Conservation (phyloP, 2,797 vertebrate genomes). For the Urophycis tenuis region DNA sequence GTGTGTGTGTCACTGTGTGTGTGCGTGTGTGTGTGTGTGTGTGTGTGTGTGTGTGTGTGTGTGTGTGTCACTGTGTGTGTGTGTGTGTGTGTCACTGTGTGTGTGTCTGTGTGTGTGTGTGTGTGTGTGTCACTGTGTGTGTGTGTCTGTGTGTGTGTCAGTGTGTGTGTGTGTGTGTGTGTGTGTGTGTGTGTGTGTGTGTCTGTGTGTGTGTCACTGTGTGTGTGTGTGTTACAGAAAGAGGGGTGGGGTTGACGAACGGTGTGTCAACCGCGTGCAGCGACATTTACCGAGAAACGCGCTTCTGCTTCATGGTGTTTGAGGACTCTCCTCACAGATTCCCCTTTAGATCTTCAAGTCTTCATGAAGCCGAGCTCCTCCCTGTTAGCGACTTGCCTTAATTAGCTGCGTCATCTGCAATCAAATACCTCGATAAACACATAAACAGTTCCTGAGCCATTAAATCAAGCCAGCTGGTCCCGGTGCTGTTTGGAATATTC, state of each 20-base stretch:
- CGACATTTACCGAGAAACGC: background rate
- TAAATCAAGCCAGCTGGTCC: background rate
- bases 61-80: background rate
- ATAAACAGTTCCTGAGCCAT: background rate
- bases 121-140: background rate
- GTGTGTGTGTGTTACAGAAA: background rate
- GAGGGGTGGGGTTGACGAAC: background rate
- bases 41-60: background rate
- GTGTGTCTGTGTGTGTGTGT: background rate
- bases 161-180: background rate
- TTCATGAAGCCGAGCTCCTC: background rate
- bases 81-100: background rate
- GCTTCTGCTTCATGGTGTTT: background rate
- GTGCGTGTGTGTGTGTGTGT: background rate
- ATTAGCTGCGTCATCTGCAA: background rate
- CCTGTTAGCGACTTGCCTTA: background rate
- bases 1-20: background rate
- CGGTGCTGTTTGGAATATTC: background rate
- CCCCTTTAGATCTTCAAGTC: background rate
- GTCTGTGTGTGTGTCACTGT: background rate
- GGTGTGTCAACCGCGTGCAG: background rate
- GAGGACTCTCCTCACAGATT: background rate
- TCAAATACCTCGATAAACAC: background rate
- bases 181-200: background rate
- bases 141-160: background rate